Conservation (phyloP, 2,888 invertebrate species). For the Agrotis ipsilon region DNA sequence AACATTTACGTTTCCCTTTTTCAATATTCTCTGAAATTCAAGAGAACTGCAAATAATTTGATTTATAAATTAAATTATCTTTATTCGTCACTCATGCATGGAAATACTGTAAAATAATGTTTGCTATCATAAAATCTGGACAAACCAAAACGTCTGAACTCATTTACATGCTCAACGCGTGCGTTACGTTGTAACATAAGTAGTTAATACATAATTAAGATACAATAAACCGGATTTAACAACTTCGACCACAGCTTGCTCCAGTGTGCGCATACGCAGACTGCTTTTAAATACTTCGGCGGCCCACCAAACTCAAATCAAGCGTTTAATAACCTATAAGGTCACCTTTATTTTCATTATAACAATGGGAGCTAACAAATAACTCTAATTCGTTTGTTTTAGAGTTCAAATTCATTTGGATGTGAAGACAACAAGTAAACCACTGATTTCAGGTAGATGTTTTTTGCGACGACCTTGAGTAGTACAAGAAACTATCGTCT, state of each 20-base stretch:
- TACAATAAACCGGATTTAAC: conserved; percentile 60
- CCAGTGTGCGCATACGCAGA: conserved; percentile 46
- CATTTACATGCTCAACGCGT: conserved; percentile 38
- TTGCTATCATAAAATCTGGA: neutral
- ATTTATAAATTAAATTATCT: neutral
- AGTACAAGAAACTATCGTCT: conserved; percentile 68
- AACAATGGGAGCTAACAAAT: conserved; percentile 45
- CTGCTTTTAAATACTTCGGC: conserved; percentile 40
- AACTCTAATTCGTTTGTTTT: conserved; percentile 59
- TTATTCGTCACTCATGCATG: neutral
- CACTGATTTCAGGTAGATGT: conserved; percentile 74
- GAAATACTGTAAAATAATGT: conserved; percentile 7
- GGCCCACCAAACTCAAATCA: conserved; percentile 62
- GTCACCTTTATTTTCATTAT: conserved; percentile 71
- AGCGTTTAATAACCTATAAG: conserved; percentile 67
- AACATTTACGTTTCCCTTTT: conserved; percentile 16
- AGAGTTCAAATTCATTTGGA: conserved; percentile 66
- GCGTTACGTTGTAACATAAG: conserved; percentile 42
- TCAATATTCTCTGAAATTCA: neutral
- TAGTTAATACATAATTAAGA: conserved; percentile 56
- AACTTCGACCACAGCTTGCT: conserved; percentile 32
- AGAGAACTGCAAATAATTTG: neutral
- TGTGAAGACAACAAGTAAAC: conserved; percentile 59
- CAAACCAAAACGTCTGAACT: conserved; percentile 21
- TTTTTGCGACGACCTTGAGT: conserved; percentile 73